These are phyloP conservation scores for Falco concolor DNA, from an alignment of 2,797 vertebrate genomes.

Conservation along the genomic window DNA sequence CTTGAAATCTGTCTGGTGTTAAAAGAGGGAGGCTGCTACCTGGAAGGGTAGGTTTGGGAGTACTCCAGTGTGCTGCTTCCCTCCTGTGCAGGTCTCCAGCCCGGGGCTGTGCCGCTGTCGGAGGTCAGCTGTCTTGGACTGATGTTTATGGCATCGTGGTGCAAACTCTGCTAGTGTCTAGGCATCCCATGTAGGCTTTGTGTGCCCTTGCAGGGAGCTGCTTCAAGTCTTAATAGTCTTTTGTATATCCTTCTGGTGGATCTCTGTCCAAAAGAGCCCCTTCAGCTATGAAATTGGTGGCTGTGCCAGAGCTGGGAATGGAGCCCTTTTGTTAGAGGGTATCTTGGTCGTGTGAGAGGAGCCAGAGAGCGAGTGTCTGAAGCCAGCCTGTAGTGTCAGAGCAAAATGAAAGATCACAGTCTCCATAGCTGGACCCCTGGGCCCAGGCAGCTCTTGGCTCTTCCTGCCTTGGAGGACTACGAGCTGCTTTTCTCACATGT, in stretches of 20 bases:
- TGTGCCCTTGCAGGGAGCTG: not conserved
- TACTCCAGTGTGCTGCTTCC: not conserved
- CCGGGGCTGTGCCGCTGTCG: fast-evolving
- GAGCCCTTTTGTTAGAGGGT: not conserved
- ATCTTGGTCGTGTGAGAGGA: not conserved
- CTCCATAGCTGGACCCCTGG: not conserved
- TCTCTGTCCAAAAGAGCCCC: not conserved
- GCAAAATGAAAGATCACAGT: not conserved
- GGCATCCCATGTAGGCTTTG: not conserved
- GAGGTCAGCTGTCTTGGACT: not conserved
- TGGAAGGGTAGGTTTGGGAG: not conserved
- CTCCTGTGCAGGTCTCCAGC: not conserved
- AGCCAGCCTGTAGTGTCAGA: not conserved
- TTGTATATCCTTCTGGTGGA: not conserved
- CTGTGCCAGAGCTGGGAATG: not conserved
- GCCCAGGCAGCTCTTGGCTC: not conserved
- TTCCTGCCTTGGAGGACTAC: no score
- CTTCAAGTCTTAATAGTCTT: not conserved
- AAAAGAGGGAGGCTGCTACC: not conserved
- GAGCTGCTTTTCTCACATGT: not conserved
- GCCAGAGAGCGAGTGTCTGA: not conserved
- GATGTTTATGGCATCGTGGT: not conserved
- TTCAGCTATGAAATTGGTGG: not conserved
- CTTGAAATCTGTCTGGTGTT: not conserved
- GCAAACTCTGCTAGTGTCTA: not conserved